Conservation (phyloP, 2,888 invertebrate genomes). For the Synergus umbraculus region DNA sequence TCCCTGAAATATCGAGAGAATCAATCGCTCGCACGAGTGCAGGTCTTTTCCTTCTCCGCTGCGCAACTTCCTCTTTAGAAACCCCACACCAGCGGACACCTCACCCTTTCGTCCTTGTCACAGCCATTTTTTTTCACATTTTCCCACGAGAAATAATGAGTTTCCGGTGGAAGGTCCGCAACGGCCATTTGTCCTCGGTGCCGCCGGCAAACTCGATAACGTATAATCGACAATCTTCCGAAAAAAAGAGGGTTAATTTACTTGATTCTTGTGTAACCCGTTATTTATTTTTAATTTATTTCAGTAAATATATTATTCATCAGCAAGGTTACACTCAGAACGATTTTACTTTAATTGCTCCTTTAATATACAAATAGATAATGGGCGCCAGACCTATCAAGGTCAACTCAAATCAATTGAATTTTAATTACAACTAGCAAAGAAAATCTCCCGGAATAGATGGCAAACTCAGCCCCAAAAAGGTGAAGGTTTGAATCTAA, state of each 20-base stretch:
- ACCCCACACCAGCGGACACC: conserved; percentile 15
- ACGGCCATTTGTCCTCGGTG: conserved; percentile 14
- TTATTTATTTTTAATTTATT: too few relatives aligned
- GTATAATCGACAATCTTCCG: conserved; percentile 22
- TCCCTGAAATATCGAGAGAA: conserved; percentile 70
- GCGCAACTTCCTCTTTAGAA: conserved; percentile 26
- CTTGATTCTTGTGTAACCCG: neutral
- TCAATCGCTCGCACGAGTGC: conserved; percentile 69
- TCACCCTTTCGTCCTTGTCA: conserved; percentile 23
- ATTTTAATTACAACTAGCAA: too few relatives aligned
- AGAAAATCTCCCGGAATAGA: too few relatives aligned
- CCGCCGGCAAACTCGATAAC: conserved; percentile 16
- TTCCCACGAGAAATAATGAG: conserved; percentile 49
- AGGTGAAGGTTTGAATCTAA: too few relatives aligned
- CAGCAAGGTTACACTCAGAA: neutral
- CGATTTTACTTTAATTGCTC: neutral
- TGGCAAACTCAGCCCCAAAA: too few relatives aligned
- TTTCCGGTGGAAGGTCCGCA: conserved; percentile 42
- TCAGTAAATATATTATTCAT: too few relatives aligned
- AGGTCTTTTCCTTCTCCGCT: conserved; percentile 40
- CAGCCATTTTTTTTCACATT: conserved; percentile 11
- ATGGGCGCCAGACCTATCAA: too few relatives aligned
- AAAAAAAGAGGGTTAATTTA: neutral
- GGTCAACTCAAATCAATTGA: too few relatives aligned
- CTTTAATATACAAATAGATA: neutral